Base-by-base conservation (phyloP, 2,888 invertebrate species). In the Euphydryas editha region DNA sequence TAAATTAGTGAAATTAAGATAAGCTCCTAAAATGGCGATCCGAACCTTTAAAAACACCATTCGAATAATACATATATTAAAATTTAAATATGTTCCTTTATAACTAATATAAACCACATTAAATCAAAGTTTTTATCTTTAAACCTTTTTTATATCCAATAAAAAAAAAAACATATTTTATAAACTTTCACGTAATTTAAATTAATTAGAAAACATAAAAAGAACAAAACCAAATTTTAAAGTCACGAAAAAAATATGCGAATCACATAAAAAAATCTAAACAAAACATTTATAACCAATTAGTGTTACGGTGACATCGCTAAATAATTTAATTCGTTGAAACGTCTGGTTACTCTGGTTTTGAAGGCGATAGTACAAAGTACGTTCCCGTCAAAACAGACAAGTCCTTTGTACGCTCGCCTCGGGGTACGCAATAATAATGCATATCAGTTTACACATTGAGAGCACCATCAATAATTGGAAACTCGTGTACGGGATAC, bases 381-480 rank as follows among this genome's bases (percentile, higher is more conserved):
- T 57, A 49, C 44, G 57, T 54, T 57, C 60, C 60, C 68, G 68
- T 68, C 62, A 65, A 65, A 68, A 65, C 56, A 65, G 65, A 66
- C 58, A 47, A 59, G 69, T 69, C 72, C 73, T 69, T 65, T 63
- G 69, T 70, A 56, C 66, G 54, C 51, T 37, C 49, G 70, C 72
- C 70, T 59, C 68, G 63, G 68, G 72, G 63, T 49, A 59, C 62
- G 64, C 63, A 65, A 71, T 74, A 76, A 74, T 76, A 76, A 78
- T 77, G 80, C 75, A 77, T 77, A 79, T 81, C 79, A 76, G 77
- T 71, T 79, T 76, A 81, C 83, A 79, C 75, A 79, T 73, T 68
- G 76, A 72, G 72, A 74, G 73, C 75, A 72, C 76, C 76, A 70
- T 66, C 77, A 76, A 79, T 86, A 86, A 86, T 86, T 86, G 85